Conservation (phyloP, 2,113 vertebrate genomes). For the Centropristis striata region DNA sequence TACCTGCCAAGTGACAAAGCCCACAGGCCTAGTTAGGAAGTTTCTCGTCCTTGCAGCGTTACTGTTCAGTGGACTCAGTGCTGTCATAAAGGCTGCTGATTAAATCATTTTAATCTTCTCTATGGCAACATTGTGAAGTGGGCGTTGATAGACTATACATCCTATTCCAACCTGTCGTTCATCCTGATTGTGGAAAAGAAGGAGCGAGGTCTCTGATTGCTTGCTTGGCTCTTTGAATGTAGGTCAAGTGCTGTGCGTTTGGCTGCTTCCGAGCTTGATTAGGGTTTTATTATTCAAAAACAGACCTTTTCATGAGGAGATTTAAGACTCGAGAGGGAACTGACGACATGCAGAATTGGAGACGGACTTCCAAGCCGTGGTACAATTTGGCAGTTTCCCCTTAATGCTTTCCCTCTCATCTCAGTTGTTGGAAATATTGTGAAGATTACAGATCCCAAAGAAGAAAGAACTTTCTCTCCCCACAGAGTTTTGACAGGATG, state of each 20-base stretch:
- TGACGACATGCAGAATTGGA: not conserved
- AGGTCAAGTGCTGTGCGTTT: slow-evolving; percentile 48
- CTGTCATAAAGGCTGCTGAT: slow-evolving; percentile 46
- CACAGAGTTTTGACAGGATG: slow-evolving; percentile 42
- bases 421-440: slow-evolving; percentile 42
- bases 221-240: slow-evolving; percentile 49
- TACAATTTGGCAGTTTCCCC: slow-evolving; percentile 15
- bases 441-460: slow-evolving; percentile 17
- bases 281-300: slow-evolving; percentile 58
- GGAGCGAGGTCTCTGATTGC: slow-evolving; percentile 24
- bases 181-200: slow-evolving; percentile 30
- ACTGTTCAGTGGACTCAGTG: slow-evolving; percentile 21
- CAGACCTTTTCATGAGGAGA: slow-evolving; percentile 44
- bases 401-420: slow-evolving; percentile 28
- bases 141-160: not conserved
- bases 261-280: slow-evolving; percentile 47
- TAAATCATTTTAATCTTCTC: slow-evolving; percentile 42
- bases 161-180: slow-evolving; percentile 4
- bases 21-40: slow-evolving; percentile 38
- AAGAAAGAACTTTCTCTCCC: slow-evolving; percentile 25
- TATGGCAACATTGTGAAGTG: slow-evolving; percentile 7
- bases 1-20: slow-evolving; percentile 25
- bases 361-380: slow-evolving; percentile 1
- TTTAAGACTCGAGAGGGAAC: slow-evolving; percentile 14
- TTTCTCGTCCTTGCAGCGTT: slow-evolving; percentile 12